phyloP scores from a whole-genome alignment of 2,888 invertebrate genomes.

The Ormia ochracea region DNA sequence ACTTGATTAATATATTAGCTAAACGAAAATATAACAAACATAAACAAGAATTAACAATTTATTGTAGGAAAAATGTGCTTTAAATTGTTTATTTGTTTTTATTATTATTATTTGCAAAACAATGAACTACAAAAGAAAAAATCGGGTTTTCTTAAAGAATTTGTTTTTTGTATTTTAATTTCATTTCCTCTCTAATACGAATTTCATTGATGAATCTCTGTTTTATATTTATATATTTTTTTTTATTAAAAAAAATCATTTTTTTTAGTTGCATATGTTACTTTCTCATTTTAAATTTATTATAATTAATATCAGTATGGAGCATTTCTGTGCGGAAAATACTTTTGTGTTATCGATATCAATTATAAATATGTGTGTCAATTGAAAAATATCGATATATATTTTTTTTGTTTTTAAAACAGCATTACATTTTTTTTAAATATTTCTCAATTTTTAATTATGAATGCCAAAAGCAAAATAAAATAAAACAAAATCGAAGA shows the following conservation, averaged over 20 bases:
- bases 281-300: background rate
- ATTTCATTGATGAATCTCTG: slow-evolving; percentile 35
- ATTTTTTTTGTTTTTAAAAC: too few species aligned
- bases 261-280: slow-evolving; percentile 12
- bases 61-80: slow-evolving; percentile 37
- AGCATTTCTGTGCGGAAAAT: background rate
- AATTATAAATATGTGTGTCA: too few species aligned
- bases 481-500: too few species aligned
- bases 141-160: background rate
- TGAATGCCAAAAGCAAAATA: too few species aligned
- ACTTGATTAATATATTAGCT: slow-evolving; percentile 47
- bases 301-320: background rate
- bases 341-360: too few species aligned
- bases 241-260: background rate
- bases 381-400: too few species aligned
- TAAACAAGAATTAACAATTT: slow-evolving; percentile 41
- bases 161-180: background rate
- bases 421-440: too few species aligned
- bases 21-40: slow-evolving; percentile 47
- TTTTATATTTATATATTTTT: background rate
- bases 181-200: background rate
- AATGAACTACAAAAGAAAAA: background rate
- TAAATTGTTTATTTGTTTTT: slow-evolving; percentile 8
- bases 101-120: slow-evolving; percentile 22
- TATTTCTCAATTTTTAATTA: too few species aligned